Base-by-base conservation (phyloP, 2,797 vertebrate species). In the Poecilia gillii region DNA sequence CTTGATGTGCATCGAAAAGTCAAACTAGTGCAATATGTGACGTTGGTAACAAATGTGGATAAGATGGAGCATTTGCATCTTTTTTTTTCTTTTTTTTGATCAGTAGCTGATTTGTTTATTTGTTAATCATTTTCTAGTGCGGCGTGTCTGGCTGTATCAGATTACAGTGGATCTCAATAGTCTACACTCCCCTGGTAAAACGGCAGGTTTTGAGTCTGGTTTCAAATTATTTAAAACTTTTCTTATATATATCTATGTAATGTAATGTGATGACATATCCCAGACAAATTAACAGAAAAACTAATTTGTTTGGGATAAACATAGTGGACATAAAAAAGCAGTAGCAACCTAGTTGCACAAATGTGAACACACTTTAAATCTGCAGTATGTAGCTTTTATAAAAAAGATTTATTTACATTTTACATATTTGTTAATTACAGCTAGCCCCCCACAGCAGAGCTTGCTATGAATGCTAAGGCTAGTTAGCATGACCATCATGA, bases 21-120 rank as follows among this genome's bases (percentile, higher is more conserved):
- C 8, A 76, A 51, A 85, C 31, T 1, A 11, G 85, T 91, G 90
- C 91, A 91, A 90, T 90, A 91, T 80, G 70, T 84, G 49, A n/a
- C 66, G 72, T 76, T 71, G 14, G 72, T 80, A 53, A 73, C 75
- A n/a, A 41, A 16, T 72, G 75, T 88, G 74, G 46, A 71, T 81
- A 74, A 82, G 20, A 81, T 6, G 23, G 39, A 70, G 12, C 66
- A n/a, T 70, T 43, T 43, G 39, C 39, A 70, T 70, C 66, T n/a
- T 23, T 39, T 64, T 36, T 33, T 12, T 31, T 8, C 6, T 49
- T 7, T 53, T 53, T 68, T 25, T 43, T 79, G 59, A 68, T 74
- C 74, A 51, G 49, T 46, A 75, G 59, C 72, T 59, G 25, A 41
- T 85, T 74, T 85, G 49, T 72, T 80, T 82, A 25, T 57, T 84